Percentiles rank a stretch among this genome's conserved stretches.
Conservation (phyloP, 2,888 invertebrate genomes). For the Anoplius nigerrimus region DNA sequence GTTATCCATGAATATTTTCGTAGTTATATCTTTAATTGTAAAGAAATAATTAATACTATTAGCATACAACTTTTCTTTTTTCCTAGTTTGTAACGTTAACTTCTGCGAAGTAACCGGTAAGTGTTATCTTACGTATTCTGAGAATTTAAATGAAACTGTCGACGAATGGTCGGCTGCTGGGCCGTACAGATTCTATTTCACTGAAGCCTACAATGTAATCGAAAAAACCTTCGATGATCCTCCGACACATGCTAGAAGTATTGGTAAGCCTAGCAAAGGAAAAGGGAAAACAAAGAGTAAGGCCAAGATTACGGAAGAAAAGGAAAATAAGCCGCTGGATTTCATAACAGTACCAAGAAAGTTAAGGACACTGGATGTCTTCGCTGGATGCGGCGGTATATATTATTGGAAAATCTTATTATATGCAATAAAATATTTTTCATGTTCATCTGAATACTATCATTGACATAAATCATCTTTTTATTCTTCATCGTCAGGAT, state of each 20-base stretch:
- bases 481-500: slow-evolving; percentile 71
- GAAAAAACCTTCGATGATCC: slow-evolving; percentile 79
- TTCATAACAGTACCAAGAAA: slow-evolving; percentile 75
- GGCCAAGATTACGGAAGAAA: slow-evolving; percentile 69
- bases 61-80: too few relatives aligned
- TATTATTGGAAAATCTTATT: slow-evolving; percentile 11
- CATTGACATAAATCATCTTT: background rate
- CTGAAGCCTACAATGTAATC: slow-evolving; percentile 80
- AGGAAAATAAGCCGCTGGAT: slow-evolving; percentile 58
- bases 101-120: slow-evolving; percentile 82
- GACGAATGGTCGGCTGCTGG: slow-evolving; percentile 81
- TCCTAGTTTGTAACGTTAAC: slow-evolving; percentile 76
- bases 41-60: background rate
- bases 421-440: slow-evolving; percentile 3
- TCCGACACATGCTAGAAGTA: slow-evolving; percentile 78
- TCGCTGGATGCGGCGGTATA: slow-evolving; percentile 89
- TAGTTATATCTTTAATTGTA: background rate
- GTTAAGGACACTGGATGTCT: slow-evolving; percentile 85
- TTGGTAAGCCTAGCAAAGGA: slow-evolving; percentile 80
- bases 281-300: slow-evolving; percentile 82
- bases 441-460: background rate
- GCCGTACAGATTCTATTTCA: slow-evolving; percentile 85
- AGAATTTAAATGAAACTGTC: slow-evolving; percentile 77
- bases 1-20: slow-evolving; percentile 11
- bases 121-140: slow-evolving; percentile 82